Percentiles rank a stretch among this genome's conserved stretches.
Conservation (phyloP, 23 tunicate species). For the Trididemnum clinides region DNA sequence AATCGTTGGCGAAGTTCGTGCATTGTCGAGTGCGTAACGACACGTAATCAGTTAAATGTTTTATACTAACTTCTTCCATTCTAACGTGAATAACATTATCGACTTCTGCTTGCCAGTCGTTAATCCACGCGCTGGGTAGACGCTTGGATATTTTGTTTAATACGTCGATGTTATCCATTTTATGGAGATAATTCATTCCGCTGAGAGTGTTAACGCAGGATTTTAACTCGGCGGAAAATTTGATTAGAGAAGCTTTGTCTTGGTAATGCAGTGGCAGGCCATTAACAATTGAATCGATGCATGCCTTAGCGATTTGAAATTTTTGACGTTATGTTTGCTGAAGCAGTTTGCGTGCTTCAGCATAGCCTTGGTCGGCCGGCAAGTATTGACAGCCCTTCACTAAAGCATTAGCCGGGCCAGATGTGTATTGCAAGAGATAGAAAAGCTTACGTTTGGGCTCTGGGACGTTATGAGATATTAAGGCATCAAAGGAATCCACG, state of each 20-base stretch:
- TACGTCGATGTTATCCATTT: not conserved
- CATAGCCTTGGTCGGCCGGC: slow-evolving; percentile 8
- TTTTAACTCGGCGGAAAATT: not conserved
- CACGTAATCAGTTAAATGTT: not conserved
- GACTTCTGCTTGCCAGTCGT: not conserved
- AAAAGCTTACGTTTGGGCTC: slow-evolving; percentile 32
- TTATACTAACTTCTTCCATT: not conserved
- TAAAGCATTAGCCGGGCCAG: slow-evolving; percentile 9
- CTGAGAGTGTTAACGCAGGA: not conserved
- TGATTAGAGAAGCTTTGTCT: not conserved
- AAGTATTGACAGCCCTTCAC: slow-evolving; percentile 35
- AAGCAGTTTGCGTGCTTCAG: not conserved
- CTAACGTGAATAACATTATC: not conserved
- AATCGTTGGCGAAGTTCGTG: not conserved
- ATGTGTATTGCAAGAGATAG: slow-evolving; percentile 20
- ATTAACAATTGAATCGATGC: not conserved
- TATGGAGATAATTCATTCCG: not conserved
- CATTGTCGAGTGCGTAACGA: not conserved
- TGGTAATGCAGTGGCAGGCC: not conserved
- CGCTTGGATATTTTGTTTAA: not conserved
- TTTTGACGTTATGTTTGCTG: slow-evolving; percentile 17
- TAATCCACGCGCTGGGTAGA: not conserved
- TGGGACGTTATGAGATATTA: not conserved
- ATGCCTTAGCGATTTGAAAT: slow-evolving; percentile 37
- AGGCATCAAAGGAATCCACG: slow-evolving; percentile 4